These are phyloP conservation scores for Nesometra sesokonis DNA, from an alignment of 35 echinoderm and acorn worm genomes.

Conservation along the genomic window DNA sequence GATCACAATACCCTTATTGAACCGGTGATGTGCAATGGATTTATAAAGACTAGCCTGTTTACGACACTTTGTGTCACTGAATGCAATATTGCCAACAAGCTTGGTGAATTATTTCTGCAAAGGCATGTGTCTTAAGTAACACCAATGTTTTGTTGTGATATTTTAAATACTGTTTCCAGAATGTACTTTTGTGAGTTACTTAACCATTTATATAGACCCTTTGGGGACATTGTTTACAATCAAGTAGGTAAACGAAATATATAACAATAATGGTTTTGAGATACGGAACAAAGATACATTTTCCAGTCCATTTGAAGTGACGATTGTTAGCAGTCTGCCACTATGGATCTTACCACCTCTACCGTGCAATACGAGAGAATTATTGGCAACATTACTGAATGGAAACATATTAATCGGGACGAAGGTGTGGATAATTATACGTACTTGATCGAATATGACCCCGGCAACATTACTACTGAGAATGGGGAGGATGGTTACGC, in stretches of 20 bases:
- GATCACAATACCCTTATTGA: too few relatives aligned
- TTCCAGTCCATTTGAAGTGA: neutral
- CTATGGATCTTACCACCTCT: neutral
- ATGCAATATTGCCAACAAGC: too few relatives aligned
- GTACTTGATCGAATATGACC: neutral
- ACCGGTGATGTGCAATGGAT: neutral
- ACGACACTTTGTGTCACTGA: too few relatives aligned
- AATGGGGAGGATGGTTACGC: neutral
- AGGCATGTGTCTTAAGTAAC: too few relatives aligned
- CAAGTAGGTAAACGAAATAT: too few relatives aligned
- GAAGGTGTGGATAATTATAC: neutral
- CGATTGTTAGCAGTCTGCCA: neutral
- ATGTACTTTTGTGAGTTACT: too few relatives aligned
- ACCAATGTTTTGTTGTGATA: too few relatives aligned
- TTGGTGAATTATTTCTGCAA: too few relatives aligned
- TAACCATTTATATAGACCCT: too few relatives aligned
- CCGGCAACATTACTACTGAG: neutral
- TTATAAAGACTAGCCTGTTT: too few relatives aligned
- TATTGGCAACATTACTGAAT: neutral
- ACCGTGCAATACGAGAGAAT: neutral
- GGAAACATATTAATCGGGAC: neutral
- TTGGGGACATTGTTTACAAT: too few relatives aligned
- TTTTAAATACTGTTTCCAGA: too few relatives aligned
- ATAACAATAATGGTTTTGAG: neutral
- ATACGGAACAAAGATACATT: neutral